Evolutionary conservation across 2,888 invertebrate genomes (phyloP), one percentile per base, ranked within the genome.

Genomic region (Nomada lathburiana): DNA sequence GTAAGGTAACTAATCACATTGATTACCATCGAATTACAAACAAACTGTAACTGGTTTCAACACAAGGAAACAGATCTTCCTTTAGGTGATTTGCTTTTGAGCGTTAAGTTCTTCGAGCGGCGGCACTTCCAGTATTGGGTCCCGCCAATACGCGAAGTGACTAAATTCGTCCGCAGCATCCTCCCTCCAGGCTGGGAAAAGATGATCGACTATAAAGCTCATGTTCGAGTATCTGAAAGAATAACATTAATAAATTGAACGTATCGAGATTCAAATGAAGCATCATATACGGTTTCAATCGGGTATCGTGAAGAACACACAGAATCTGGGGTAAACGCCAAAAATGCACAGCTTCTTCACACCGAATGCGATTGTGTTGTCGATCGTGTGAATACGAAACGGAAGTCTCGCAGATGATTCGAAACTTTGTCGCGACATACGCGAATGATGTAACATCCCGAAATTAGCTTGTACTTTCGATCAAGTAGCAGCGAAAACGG

Each of bases 181-280:
- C 85, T 96, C 95, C 29, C 92, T 90, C 90, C 97, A 95, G 65
- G 97, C 97, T 88, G 99, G 99, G 94, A 99, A 99, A 94, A 99
- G 96, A 94, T 98, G 98, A 95, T 99, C 99, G 86, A 98, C 99
- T 87, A 99, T 96, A 94, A 97, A 97, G 85, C 97, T 97, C 97
- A 99, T 97, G 94, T 97, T 97, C 80, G 97, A 97, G 94, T 99
- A 99, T 93, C 99, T 99, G 96, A 7, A 96, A 85, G 52, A 44
- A 42, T n/a, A 72, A 80, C 7, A 53, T 1, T 5, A 52, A 13
- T 18, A 9, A 4, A 20, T 29, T 13, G 13, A 29, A 4, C 26
- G 3, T 7, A 0, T 5, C 0, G 5, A 20, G 0, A 9, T 23
- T 42, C 42, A 7, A 13, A 13, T 13, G 9, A 11, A 11, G 0